Evolutionary conservation across 1,140 invertebrate species (phyloP).

Genomic region (Achatina immaculata): DNA sequence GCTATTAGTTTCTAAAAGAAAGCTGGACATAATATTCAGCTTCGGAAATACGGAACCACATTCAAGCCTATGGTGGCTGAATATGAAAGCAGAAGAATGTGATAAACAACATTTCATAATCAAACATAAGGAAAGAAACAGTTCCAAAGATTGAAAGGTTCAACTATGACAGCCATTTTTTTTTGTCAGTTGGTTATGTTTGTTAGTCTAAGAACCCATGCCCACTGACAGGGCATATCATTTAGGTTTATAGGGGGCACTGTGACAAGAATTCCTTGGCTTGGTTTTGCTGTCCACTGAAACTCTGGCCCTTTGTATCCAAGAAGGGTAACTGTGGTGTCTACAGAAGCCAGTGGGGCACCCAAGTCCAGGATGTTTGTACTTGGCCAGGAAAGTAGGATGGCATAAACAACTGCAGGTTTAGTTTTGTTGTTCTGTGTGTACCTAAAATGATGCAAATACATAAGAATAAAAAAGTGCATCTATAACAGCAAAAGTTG

Average conservation of each 20-base stretch:
- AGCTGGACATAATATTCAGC: too few relatives aligned
- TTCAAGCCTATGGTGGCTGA: too few relatives aligned
- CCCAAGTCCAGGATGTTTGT: not conserved
- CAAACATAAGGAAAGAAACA: too few relatives aligned
- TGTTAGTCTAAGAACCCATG: slow-evolving; percentile 24
- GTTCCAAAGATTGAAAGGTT: too few relatives aligned
- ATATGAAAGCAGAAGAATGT: too few relatives aligned
- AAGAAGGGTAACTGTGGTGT: slow-evolving; percentile 14
- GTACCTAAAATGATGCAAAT: slow-evolving; percentile 25
- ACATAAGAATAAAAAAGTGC: not conserved
- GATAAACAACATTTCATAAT: too few relatives aligned
- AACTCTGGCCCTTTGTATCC: slow-evolving; percentile 21
- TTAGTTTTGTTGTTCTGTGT: slow-evolving; percentile 14
- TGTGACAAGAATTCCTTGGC: not conserved
- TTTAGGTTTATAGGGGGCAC: slow-evolving; percentile 10
- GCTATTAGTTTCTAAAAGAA: too few relatives aligned
- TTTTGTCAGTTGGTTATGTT: slow-evolving; percentile 3
- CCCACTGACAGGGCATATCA: slow-evolving; percentile 30
- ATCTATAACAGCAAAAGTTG: not conserved
- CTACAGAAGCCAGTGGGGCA: not conserved
- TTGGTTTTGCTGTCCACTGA: not conserved
- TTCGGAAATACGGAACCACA: too few relatives aligned
- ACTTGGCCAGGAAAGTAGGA: slow-evolving; percentile 10
- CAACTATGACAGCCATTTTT: too few relatives aligned
- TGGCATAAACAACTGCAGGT: slow-evolving; percentile 12